These are phyloP conservation scores for Aphaenogaster rudis DNA, from an alignment of 1,140 invertebrate species.

Conservation along the genomic window DNA sequence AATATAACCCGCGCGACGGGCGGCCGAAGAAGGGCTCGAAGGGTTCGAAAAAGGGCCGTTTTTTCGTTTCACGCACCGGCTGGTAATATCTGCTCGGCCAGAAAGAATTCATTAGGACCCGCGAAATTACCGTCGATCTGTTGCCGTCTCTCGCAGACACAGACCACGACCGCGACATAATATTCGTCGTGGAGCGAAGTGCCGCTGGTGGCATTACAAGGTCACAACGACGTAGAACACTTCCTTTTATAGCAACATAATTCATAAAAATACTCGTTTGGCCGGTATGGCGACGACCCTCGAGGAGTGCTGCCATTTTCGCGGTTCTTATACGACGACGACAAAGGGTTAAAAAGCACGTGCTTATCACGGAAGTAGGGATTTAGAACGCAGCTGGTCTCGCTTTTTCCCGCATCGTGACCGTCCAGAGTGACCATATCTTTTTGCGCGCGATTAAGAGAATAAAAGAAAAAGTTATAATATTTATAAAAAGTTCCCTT, in stretches of 20 bases:
- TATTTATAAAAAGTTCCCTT: not conserved
- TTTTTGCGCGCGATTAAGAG: not conserved
- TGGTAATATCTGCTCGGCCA: slow-evolving; percentile 11
- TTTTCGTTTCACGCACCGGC: not conserved
- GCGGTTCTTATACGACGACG: slow-evolving; percentile 18
- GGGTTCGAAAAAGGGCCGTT: not conserved
- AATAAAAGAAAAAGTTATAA: not conserved
- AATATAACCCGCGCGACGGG: not conserved
- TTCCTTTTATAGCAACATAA: slow-evolving; percentile 46
- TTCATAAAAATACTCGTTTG: slow-evolving; percentile 43
- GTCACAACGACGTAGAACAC: slow-evolving; percentile 10
- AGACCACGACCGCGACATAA: slow-evolving; percentile 24
- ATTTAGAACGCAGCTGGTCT: slow-evolving; percentile 17
- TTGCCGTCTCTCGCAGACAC: not conserved
- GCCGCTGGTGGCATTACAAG: not conserved
- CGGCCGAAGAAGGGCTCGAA: not conserved
- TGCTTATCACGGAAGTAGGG: not conserved
- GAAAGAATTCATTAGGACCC: slow-evolving; percentile 49
- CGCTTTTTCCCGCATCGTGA: not conserved
- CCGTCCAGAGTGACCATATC: not conserved
- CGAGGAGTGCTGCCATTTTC: slow-evolving; percentile 15
- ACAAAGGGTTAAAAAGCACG: slow-evolving; percentile 37
- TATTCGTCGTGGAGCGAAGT: slow-evolving; percentile 6
- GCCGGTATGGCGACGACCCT: not conserved
- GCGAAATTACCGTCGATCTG: slow-evolving; percentile 32